Conservation (phyloP, 2,113 vertebrate genomes). For the Polypterus senegalus region DNA sequence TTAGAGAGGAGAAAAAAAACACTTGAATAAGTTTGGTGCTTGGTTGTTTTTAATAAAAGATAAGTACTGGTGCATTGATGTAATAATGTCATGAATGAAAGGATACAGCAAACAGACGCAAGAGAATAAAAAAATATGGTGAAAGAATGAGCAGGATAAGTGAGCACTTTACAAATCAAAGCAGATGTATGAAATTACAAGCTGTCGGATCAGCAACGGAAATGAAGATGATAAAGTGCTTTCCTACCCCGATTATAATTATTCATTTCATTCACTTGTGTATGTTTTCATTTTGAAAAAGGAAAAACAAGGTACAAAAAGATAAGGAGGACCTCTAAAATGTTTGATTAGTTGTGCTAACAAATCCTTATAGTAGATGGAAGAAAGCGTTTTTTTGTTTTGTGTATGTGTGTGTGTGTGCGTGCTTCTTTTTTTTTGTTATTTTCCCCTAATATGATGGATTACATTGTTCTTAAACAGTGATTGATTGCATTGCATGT, state of each 20-base stretch:
- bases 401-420: neutral
- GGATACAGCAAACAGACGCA: conserved; percentile 18
- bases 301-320: conserved; percentile 20
- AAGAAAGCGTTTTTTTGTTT: conserved; percentile 29
- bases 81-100: conserved; percentile 11
- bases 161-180: conserved; percentile 85
- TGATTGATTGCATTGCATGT: conserved; percentile 51
- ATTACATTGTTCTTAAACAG: conserved; percentile 38
- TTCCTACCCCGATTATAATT: conserved; percentile 73
- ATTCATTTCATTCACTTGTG: conserved; percentile 63
- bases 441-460: conserved; percentile 36
- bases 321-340: conserved; percentile 27
- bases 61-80: conserved; percentile 2
- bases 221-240: conserved; percentile 81
- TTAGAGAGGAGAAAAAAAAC: neutral
- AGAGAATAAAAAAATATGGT: conserved; percentile 43
- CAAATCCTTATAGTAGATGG: conserved; percentile 29
- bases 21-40: neutral
- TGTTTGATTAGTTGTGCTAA: conserved; percentile 30
- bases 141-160: conserved; percentile 53
- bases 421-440: conserved; percentile 15
- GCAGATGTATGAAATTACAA: conserved; percentile 95
- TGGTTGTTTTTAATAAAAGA: neutral
- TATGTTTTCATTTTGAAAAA: conserved; percentile 37
- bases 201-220: conserved; percentile 79